Evolutionary conservation across 2,113 vertebrate genomes (phyloP), one percentile per base, ranked within the genome.

Genomic region (Cynopterus brachyotis): DNA sequence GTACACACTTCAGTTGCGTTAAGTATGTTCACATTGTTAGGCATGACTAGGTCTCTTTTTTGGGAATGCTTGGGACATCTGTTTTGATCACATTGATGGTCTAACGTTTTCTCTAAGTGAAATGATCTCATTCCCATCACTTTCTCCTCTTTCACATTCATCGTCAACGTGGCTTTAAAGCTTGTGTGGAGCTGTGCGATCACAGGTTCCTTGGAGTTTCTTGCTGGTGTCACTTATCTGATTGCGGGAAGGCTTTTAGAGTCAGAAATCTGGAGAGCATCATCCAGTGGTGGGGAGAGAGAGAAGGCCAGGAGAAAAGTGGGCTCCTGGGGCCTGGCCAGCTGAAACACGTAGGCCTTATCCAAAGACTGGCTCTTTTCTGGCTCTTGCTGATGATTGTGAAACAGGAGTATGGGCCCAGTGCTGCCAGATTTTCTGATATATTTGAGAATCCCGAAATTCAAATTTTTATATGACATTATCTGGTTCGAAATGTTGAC

Each of bases 331-430:
- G 22, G 28, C 3, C 42, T 7, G 20, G 55, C 47, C 7, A 2
- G 0, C 22, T 15, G 40, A 22, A 10, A 7, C 2, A 3, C 1
- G 0, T 0, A 28, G n/a, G 2, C 24, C 55, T 60, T 3, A 5
- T 19, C 37, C 60, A 22, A 3, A 47, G 37, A 30, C 12, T 17
- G 42, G n/a, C 76, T 16, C 0, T 32, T 26, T 1, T 76, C 30
- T 13, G 3, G 40, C 30, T 42, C 81, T 69, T 42, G 11, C 50
- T 3, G 9, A 3, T 47, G 69, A 55, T 19, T 24, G 12, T 40
- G 32, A 45, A 47, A 30, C 0, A 3, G 40, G 32, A 37, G 81
- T 32, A 0, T 22, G 26, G 83, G 40, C 24, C 11, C 45, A 30
- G 70, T 19, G 7, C 70, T 42, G 40, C 40, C 37, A 53, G 35